Conservation (phyloP, 2,113 vertebrate species). For the Paradisaea rubra region DNA sequence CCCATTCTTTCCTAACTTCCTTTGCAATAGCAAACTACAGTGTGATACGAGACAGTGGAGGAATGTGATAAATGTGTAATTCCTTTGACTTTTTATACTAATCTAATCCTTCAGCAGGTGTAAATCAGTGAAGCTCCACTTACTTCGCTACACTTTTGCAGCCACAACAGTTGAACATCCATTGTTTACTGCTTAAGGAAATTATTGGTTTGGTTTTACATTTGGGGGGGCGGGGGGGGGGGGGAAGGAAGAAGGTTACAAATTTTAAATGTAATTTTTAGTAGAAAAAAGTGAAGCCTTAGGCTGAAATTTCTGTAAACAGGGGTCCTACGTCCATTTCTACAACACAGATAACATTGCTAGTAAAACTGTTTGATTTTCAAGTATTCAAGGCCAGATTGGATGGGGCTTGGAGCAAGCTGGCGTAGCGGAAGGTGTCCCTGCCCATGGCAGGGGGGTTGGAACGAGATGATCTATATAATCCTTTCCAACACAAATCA, state of each 20-base stretch:
- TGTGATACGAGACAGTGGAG: background rate
- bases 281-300: background rate
- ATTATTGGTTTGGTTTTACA: background rate
- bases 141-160: background rate
- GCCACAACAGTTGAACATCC: background rate
- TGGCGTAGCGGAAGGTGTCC: accelerated
- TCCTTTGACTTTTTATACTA: background rate
- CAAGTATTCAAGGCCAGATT: background rate
- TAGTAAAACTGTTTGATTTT: background rate
- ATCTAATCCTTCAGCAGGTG: background rate
- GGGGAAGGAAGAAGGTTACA: accelerated
- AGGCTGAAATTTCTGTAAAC: background rate
- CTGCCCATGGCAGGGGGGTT: background rate
- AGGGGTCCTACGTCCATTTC: background rate
- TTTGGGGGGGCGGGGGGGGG: background rate
- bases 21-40: background rate
- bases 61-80: background rate
- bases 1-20: background rate
- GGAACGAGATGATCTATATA: background rate
- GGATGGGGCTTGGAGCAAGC: background rate
- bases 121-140: background rate
- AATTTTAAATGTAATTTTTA: background rate
- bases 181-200: background rate
- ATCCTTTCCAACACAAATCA: background rate
- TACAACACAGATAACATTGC: accelerated